phyloP scores from a whole-genome alignment of 2,888 invertebrate genomes.

The Drosophila neonasuta region DNA sequence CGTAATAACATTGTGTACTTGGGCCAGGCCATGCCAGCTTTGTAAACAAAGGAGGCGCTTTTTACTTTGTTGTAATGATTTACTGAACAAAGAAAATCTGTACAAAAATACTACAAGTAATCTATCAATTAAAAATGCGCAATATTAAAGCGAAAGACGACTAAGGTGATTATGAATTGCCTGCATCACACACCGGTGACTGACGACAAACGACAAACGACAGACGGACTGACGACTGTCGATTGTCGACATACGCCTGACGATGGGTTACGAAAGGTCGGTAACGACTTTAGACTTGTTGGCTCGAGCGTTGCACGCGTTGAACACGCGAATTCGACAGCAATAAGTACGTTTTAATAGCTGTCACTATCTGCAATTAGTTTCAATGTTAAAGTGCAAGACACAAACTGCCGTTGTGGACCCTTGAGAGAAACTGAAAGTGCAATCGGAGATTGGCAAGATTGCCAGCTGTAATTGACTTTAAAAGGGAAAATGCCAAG shows the following conservation, averaged over 20 bases:
- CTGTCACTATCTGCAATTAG: slow-evolving; percentile 2
- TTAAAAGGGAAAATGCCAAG: slow-evolving; percentile 43
- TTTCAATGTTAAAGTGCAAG: slow-evolving; percentile 11
- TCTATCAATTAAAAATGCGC: slow-evolving; percentile 45
- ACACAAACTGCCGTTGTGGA: neutral
- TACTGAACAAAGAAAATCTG: slow-evolving; percentile 52
- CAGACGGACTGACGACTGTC: slow-evolving; percentile 20
- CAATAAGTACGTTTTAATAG: neutral
- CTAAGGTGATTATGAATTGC: slow-evolving; percentile 38
- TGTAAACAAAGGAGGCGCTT: slow-evolving; percentile 42
- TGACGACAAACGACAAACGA: neutral
- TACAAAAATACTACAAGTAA: slow-evolving; percentile 37
- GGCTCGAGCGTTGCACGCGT: slow-evolving; percentile 1
- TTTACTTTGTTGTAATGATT: slow-evolving; percentile 28
- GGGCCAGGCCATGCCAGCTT: neutral
- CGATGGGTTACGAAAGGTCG: slow-evolving; percentile 18
- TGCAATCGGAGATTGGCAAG: slow-evolving; percentile 1
- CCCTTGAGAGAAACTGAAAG: slow-evolving; percentile 52
- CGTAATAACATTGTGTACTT: slow-evolving; percentile 12
- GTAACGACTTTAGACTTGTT: slow-evolving; percentile 1
- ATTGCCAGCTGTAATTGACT: neutral
- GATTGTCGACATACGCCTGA: slow-evolving; percentile 2
- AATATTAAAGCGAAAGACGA: slow-evolving; percentile 33
- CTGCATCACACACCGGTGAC: slow-evolving; percentile 21
- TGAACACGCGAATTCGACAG: neutral